Evolutionary conservation across 2,797 vertebrate species (phyloP), one percentile per base, ranked within the genome.

Genomic region (Typhlichthys subterraneus): DNA sequence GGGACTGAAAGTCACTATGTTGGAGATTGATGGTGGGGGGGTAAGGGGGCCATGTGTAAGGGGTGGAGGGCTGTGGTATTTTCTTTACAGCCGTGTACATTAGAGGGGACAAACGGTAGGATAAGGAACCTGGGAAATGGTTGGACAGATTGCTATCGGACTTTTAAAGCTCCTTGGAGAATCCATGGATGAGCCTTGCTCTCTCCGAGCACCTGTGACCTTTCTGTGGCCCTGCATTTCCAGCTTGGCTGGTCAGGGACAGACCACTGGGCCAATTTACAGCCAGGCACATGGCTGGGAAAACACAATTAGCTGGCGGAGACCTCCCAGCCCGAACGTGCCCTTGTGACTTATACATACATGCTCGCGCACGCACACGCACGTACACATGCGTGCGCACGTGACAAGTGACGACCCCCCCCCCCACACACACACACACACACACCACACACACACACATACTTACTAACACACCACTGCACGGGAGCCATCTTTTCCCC

Each of bases 291-390:
- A 77, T 67, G 72, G 74, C 78, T 38, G 53, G 66, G 55, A 68
- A 85, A 87, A 87, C 72, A 85, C 79, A 88, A 87, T 83, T 84
- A 87, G 70, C 69, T 79, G 78, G 58, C 63, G 67, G 71, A 76
- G 81, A 79, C 83, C 82, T 79, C 75, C 80, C 61, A 83, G 62
- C 67, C 76, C 53, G 72, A 84, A 76, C 65, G 79, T 75, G 70
- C 57, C 62, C 17, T 29, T 38, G 12, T 19, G 17, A 17, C 65
- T 66, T 65, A 47, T 72, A 15, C 23, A 9, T 1, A 48, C n/a
- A n/a, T 1, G 12, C 47, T 57, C 57, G 57, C 45, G 68, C 17
- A 17, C 17, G 17, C 15, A 17, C 51, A 63, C 15, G 64, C 68
- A 73, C 61, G 71, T n/a, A n/a, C 46, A n/a, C 53, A 57, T 29